Evolutionary conservation across 2,888 invertebrate genomes (phyloP).

Genomic region (Mesorhabditis sp.): DNA sequence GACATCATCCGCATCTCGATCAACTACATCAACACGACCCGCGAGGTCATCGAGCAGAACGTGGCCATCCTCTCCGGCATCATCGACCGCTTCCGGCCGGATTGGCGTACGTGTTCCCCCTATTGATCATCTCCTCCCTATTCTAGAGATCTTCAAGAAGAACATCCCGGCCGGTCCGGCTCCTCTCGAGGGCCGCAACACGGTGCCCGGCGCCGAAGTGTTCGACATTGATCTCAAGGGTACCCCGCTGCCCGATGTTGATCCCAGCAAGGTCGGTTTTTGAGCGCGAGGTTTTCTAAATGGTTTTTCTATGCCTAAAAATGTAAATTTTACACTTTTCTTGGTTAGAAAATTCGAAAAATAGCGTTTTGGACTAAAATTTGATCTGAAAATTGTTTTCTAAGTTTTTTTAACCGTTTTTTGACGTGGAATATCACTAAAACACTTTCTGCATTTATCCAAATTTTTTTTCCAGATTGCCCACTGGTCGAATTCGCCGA

Average conservation of each 20-base stretch:
- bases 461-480: no score
- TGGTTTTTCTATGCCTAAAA: no score
- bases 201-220: background rate
- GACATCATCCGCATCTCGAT: background rate
- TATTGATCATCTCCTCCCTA: background rate
- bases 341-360: no score
- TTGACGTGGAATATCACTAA: no score
- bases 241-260: background rate
- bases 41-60: background rate
- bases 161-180: background rate
- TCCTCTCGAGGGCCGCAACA: constrained; percentile 5
- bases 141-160: background rate
- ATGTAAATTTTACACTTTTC: no score
- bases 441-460: no score
- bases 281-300: background rate
- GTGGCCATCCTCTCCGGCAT: background rate
- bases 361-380: no score
- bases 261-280: background rate
- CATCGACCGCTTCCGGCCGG: background rate
- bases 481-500: no score
- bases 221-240: constrained; percentile 4
- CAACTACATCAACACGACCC: background rate
- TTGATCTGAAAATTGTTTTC: no score
- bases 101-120: background rate
- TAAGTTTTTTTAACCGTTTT: no score